Conservation (phyloP, 2,113 vertebrate genomes). For the Pedetes capensis region DNA sequence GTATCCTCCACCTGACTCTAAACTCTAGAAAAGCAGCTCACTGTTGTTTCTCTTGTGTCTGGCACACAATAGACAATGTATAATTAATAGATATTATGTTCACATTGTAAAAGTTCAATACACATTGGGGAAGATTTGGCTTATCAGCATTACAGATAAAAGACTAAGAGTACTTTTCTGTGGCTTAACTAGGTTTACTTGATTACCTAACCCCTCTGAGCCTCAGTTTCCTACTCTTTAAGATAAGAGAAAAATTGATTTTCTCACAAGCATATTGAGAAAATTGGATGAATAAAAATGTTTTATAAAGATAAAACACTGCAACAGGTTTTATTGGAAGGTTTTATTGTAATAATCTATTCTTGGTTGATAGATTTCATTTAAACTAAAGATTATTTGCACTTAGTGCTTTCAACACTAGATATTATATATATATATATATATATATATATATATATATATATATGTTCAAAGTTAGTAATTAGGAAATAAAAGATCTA, state of each 20-base stretch:
- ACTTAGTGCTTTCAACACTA: background rate
- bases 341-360: slow-evolving; percentile 12
- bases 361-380: background rate
- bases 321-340: background rate
- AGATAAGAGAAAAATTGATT: background rate
- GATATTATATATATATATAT: background rate
- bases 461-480: background rate
- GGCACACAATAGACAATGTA: background rate
- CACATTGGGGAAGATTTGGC: background rate
- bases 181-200: background rate
- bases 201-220: background rate
- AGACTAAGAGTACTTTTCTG: background rate
- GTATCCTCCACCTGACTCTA: background rate
- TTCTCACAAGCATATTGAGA: background rate
- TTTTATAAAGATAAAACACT: background rate
- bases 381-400: background rate
- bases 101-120: background rate
- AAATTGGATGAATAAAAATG: background rate
- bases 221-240: background rate
- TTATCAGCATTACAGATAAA: background rate
- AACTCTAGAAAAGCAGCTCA: background rate
- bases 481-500: slow-evolving; percentile 7
- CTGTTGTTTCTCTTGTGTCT: background rate
- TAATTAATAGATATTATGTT: background rate
- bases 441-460: too few species aligned